Percentiles rank a stretch among this genome's conserved stretches.
phyloP scores from a whole-genome alignment of 2,113 vertebrate genomes.

The Excalfactoria chinensis region DNA sequence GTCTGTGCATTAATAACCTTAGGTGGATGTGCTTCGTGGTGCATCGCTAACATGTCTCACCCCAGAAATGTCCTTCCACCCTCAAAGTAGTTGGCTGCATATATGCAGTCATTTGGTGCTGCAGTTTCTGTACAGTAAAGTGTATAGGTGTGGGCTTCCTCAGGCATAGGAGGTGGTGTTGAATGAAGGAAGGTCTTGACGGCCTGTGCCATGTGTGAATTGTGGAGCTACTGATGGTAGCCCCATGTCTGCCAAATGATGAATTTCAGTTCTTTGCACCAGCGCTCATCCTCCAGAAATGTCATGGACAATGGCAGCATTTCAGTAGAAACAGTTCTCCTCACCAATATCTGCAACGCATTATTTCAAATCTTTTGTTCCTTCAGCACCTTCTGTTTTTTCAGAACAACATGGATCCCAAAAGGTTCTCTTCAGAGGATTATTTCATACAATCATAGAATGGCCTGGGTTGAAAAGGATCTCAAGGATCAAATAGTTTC shows the following conservation, averaged over 20 bases:
- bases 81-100: neutral
- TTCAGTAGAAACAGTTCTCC: neutral
- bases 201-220: accelerated
- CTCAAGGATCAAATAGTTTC: too few species aligned
- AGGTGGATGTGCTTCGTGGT: neutral
- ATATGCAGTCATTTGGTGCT: neutral
- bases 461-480: too few species aligned
- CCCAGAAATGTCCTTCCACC: neutral
- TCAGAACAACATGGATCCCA: neutral
- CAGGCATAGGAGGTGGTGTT: neutral
- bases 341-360: neutral
- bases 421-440: neutral
- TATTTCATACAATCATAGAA: too few species aligned
- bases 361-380: neutral
- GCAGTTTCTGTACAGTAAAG: neutral
- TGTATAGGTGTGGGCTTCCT: neutral
- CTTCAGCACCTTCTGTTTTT: neutral
- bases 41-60: neutral
- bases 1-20: neutral
- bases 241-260: neutral
- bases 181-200: neutral
- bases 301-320: neutral
- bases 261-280: neutral
- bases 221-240: neutral
- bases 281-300: neutral